These are phyloP conservation scores for Sinodicranocentrus sp. DNA, from an alignment of 2,888 invertebrate genomes.

Conservation along the genomic window DNA sequence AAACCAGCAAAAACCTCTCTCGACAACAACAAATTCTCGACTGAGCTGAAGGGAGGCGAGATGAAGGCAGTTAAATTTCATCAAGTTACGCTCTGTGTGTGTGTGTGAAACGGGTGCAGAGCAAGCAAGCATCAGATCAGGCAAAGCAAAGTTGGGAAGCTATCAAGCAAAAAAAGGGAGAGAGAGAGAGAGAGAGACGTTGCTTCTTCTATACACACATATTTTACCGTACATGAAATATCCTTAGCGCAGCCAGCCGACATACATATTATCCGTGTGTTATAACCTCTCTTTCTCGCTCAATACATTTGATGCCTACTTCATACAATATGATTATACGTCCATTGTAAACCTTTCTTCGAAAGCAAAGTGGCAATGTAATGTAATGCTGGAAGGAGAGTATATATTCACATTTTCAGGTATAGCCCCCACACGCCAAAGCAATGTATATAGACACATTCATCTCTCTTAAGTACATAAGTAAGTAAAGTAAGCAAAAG, in stretches of 20 bases:
- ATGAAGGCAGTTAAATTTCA: slow-evolving; percentile 68
- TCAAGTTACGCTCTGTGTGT: slow-evolving; percentile 66
- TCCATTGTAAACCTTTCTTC: too few relatives aligned
- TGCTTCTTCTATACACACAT: too few relatives aligned
- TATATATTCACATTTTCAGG: neutral
- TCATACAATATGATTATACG: too few relatives aligned
- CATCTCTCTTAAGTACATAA: slow-evolving; percentile 63
- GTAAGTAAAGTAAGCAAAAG: slow-evolving; percentile 55
- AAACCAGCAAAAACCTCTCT: slow-evolving; percentile 70
- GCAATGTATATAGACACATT: slow-evolving; percentile 51
- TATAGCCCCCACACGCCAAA: neutral
- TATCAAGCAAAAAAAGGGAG: too few relatives aligned
- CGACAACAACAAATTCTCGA: slow-evolving; percentile 67
- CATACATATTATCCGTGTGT: too few relatives aligned
- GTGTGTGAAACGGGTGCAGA: slow-evolving; percentile 50
- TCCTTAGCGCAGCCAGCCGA: too few relatives aligned
- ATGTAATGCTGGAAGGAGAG: neutral
- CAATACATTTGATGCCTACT: too few relatives aligned
- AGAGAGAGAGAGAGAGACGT: slow-evolving; percentile 13
- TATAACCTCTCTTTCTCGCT: too few relatives aligned
- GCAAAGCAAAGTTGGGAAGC: slow-evolving; percentile 51
- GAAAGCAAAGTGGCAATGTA: too few relatives aligned
- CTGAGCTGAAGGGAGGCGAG: slow-evolving; percentile 64
- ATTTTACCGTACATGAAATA: too few relatives aligned
- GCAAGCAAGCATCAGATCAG: slow-evolving; percentile 13